Base-by-base conservation (phyloP, 2,797 vertebrate genomes). In the Phoeniculus purpureus region DNA sequence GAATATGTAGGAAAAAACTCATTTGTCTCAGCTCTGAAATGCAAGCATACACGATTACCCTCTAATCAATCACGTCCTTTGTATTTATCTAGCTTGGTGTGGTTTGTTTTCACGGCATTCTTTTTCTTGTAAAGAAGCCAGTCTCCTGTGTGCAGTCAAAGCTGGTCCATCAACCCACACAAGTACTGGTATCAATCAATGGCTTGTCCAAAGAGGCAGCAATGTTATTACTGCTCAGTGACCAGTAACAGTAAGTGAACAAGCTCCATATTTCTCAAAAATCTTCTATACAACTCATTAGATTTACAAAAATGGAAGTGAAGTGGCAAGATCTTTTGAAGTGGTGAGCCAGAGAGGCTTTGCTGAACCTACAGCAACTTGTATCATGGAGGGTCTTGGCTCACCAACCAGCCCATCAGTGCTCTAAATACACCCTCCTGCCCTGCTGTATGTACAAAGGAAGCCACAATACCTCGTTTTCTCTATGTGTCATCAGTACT, bases 21-120 rank as follows among this genome's bases (percentile, higher is more conserved):
- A 94, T 96, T 96, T 92, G 54, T 94, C 94, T 97, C 95, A 94
- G 93, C 85, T 94, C 78, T 92, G 91, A 93, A 96, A 89, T 88
- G 72, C 89, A 67, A 95, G 81, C 91, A 93, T 52, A 70, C 60
- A 87, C n/a, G 31, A 92, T 78, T 85, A 92, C 64, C 73, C 77
- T 90, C 86, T 93, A 87, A 96, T 95, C 72, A 95, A 40, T 81
- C 85, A 90, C 15, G 27, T 9, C 54, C 85, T 89, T 88, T 86
- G 56, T 82, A 59, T 91, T 92, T 90, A 50, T 78, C 70, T 83
- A 83, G 40, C 73, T 85, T 65, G 32, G 55, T 56, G 40, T 40
- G 43, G 25, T 65, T 84, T 88, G 29, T 85, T 82, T 87, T 77
- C 3, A 3, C 43, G 6, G 9, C 58, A 80, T 77, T 93, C n/a